These are phyloP conservation scores for Tiphia femorata DNA, from an alignment of 2,888 invertebrate genomes.

Conservation along the genomic window DNA sequence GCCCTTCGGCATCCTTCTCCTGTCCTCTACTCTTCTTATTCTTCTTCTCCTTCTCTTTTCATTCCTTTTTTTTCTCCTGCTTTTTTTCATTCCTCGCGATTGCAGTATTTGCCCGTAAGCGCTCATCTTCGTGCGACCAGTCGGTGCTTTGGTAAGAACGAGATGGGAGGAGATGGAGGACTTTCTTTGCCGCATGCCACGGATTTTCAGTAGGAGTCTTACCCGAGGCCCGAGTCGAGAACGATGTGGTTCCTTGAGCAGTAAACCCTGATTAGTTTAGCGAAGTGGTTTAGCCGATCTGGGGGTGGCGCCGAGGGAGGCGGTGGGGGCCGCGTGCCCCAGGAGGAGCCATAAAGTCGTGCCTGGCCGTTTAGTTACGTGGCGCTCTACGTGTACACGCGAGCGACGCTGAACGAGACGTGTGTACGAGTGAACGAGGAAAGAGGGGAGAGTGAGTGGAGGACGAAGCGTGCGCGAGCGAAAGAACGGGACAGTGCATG, in stretches of 20 bases:
- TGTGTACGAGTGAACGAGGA: no score
- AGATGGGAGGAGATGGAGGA: slow-evolving; percentile 17
- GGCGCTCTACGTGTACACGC: neutral
- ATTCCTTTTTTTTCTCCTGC: neutral
- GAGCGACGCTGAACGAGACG: no score
- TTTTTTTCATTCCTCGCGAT: no score
- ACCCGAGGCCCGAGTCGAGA: slow-evolving; percentile 11
- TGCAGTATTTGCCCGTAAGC: no score
- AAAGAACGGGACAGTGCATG: no score
- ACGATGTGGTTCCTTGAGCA: slow-evolving; percentile 48
- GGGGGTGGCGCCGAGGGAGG: no score
- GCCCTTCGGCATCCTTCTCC: neutral
- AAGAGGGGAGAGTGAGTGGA: no score
- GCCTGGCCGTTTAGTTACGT: neutral
- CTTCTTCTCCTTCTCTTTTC: neutral
- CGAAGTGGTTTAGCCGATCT: slow-evolving; percentile 48
- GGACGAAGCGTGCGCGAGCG: no score
- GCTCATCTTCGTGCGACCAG: slow-evolving; percentile 4
- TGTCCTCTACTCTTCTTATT: slow-evolving; percentile 5
- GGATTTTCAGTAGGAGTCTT: slow-evolving; percentile 41
- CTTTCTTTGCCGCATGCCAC: slow-evolving; percentile 50
- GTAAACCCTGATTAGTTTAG: slow-evolving; percentile 54
- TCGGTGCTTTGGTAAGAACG: slow-evolving; percentile 2
- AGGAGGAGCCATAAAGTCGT: slow-evolving; percentile 16
- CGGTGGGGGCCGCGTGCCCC: slow-evolving; percentile 28